phyloP scores from a whole-genome alignment of 2,888 invertebrate species.

The Pristionchus exspectatus region DNA sequence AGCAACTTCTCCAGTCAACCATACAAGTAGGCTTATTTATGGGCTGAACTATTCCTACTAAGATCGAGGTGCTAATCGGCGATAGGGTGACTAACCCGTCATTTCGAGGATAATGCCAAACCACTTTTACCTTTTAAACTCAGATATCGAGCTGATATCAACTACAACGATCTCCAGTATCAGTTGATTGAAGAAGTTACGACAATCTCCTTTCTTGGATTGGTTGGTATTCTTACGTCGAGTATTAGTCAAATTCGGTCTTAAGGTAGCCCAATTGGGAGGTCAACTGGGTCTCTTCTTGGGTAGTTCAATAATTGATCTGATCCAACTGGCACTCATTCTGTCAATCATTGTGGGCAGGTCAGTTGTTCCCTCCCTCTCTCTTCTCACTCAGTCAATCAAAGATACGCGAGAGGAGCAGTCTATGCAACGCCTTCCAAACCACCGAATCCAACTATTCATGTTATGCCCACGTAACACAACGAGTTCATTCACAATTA shows the following conservation, averaged over 20 bases:
- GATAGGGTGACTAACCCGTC: no score
- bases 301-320: conserved; percentile 61
- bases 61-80: no score
- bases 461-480: neutral
- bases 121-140: no score
- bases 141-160: conserved; percentile 60
- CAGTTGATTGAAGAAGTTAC: conserved; percentile 62
- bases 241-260: no score
- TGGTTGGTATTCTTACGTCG: conserved; percentile 55
- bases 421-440: neutral
- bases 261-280: conserved; percentile 28
- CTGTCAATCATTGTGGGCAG: conserved; percentile 57
- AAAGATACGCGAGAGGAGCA: conserved; percentile 24
- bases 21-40: conserved; percentile 23
- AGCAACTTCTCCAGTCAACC: conserved; percentile 28
- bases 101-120: no score
- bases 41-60: neutral
- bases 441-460: neutral
- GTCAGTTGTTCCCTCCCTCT: conserved; percentile 1
- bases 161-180: conserved; percentile 65
- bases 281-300: conserved; percentile 61
- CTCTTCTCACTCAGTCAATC: neutral
- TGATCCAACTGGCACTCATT: conserved; percentile 61
- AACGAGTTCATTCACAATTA: neutral
- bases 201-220: conserved; percentile 60